phyloP scores from a whole-genome alignment of 1,140 invertebrate genomes.

The Penaeus japonicus region DNA sequence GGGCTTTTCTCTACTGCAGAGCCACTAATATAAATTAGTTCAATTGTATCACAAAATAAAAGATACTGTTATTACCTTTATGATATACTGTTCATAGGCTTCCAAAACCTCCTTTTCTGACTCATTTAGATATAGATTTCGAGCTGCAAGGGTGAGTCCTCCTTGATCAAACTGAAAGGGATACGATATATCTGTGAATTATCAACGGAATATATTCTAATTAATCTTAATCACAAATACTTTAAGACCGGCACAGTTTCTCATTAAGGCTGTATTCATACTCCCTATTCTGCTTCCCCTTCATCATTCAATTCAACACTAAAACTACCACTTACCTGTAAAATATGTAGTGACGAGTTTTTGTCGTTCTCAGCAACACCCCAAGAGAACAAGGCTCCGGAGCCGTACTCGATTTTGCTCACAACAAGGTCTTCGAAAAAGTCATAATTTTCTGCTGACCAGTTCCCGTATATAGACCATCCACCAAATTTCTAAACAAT shows the following conservation, averaged over 20 bases:
- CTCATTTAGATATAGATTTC: constrained; percentile 92
- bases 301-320: background rate
- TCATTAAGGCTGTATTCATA: background rate
- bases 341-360: constrained; percentile 86
- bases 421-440: constrained; percentile 80
- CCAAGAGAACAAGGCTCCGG: constrained; percentile 89
- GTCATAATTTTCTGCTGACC: constrained; percentile 71
- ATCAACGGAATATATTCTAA: constrained; percentile 46
- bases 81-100: constrained; percentile 93
- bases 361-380: constrained; percentile 91
- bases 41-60: background rate
- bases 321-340: constrained; percentile 72
- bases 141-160: constrained; percentile 84
- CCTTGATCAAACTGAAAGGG: constrained; percentile 86
- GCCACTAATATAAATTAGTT: background rate
- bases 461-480: constrained; percentile 74
- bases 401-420: constrained; percentile 86
- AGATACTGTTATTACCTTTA: constrained; percentile 69
- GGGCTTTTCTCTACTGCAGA: background rate
- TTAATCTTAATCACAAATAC: constrained; percentile 66
- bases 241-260: background rate
- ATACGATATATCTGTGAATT: constrained; percentile 1
- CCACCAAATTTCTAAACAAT: constrained; percentile 64
- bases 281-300: background rate
- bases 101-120: constrained; percentile 65